These are phyloP conservation scores for Stenodera caucasica DNA, from an alignment of 2,888 invertebrate genomes.

Conservation along the genomic window DNA sequence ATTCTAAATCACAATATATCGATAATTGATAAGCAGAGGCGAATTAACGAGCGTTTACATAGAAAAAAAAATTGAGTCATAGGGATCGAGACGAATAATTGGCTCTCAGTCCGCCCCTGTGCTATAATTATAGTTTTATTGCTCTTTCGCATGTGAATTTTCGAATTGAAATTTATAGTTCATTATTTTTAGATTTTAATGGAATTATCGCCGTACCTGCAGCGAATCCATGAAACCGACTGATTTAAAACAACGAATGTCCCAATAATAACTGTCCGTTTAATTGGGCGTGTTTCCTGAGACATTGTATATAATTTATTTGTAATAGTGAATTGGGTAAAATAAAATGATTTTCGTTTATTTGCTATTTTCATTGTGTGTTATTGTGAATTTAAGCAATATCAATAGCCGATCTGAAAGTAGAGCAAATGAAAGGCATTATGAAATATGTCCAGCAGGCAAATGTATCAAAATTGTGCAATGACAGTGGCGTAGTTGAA, in stretches of 20 bases:
- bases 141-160: too few relatives aligned
- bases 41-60: too few relatives aligned
- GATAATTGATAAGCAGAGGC: background rate
- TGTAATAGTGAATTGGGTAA: too few relatives aligned
- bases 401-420: constrained; percentile 21
- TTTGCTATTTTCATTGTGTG: background rate
- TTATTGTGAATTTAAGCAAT: background rate
- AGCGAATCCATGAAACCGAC: constrained; percentile 25
- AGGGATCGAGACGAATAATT: too few relatives aligned
- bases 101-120: too few relatives aligned
- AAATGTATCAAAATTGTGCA: constrained; percentile 13
- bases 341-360: constrained; percentile 1
- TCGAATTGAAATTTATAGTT: too few relatives aligned
- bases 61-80: too few relatives aligned
- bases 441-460: constrained; percentile 20
- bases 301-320: too few relatives aligned
- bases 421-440: constrained; percentile 30
- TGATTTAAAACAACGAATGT: background rate
- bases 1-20: background rate
- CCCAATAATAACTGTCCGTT: too few relatives aligned
- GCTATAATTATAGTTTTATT: too few relatives aligned
- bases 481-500: constrained; percentile 5
- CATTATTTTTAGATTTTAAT: constrained; percentile 33
- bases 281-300: too few relatives aligned
- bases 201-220: constrained; percentile 34